phyloP scores from a whole-genome alignment of 2,888 invertebrate species.

The Pandemis heparana region DNA sequence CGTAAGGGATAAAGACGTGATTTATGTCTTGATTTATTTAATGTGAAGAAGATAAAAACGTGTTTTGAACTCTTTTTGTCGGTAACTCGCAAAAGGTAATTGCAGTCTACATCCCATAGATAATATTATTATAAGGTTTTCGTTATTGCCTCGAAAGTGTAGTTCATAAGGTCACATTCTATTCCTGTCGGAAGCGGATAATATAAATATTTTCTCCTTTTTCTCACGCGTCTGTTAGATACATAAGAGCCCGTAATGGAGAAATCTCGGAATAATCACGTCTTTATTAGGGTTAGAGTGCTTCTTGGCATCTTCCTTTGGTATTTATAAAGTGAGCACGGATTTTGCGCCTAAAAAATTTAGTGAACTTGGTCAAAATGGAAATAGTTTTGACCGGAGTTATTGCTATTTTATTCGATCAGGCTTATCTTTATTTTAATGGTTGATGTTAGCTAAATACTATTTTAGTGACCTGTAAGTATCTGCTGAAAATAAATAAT shows the following conservation, averaged over 20 bases:
- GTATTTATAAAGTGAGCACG: neutral
- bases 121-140: too few relatives aligned
- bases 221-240: constrained; percentile 1
- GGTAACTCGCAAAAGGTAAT: too few relatives aligned
- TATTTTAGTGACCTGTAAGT: too few relatives aligned
- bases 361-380: neutral
- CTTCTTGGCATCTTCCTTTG: neutral
- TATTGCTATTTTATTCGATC: neutral
- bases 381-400: neutral
- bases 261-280: constrained; percentile 23
- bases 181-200: neutral
- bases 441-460: neutral
- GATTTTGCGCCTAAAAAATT: neutral
- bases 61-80: too few relatives aligned
- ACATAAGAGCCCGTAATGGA: constrained; percentile 12
- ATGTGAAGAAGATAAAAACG: too few relatives aligned
- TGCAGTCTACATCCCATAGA: too few relatives aligned
- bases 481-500: too few relatives aligned
- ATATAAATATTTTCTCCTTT: neutral
- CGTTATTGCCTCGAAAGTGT: too few relatives aligned
- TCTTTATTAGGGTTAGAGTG: neutral
- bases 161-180: neutral
- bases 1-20: too few relatives aligned
- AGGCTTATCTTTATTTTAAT: neutral
- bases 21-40: too few relatives aligned